Percentiles rank a stretch among this genome's conserved stretches.
Conservation (phyloP, 2,797 vertebrate genomes). For the Pseudotriccus pelzelni region DNA sequence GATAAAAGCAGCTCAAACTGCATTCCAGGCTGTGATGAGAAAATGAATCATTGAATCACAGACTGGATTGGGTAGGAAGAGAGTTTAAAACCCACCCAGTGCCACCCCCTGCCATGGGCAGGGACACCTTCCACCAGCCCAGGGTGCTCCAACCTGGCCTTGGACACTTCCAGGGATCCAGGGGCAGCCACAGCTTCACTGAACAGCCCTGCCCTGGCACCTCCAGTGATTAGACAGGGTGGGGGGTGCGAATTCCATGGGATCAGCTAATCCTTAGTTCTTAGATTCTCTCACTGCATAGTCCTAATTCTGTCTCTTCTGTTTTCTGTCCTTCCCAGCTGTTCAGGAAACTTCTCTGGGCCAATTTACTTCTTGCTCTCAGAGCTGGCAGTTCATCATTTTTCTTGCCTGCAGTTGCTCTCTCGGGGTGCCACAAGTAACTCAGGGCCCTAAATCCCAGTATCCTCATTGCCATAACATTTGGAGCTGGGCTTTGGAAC, state of each 20-base stretch:
- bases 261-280: background rate
- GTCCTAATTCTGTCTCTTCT: background rate
- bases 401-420: background rate
- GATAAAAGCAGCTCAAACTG: background rate
- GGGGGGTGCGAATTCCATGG: accelerated
- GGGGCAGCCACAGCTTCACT: background rate
- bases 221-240: too few species aligned
- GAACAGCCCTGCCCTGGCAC: background rate
- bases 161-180: background rate
- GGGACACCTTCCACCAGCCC: accelerated
- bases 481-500: background rate
- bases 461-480: background rate
- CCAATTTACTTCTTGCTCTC: background rate
- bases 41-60: background rate
- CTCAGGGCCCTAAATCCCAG: background rate
- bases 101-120: background rate
- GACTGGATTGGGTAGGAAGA: background rate
- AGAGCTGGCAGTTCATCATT: background rate
- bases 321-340: background rate
- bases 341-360: background rate
- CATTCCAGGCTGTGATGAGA: background rate
- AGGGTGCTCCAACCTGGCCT: accelerated
- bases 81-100: accelerated
- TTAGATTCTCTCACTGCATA: too few species aligned
- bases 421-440: background rate